These are phyloP conservation scores for Acleris literana DNA, from an alignment of 2,888 invertebrate genomes.

Conservation along the genomic window DNA sequence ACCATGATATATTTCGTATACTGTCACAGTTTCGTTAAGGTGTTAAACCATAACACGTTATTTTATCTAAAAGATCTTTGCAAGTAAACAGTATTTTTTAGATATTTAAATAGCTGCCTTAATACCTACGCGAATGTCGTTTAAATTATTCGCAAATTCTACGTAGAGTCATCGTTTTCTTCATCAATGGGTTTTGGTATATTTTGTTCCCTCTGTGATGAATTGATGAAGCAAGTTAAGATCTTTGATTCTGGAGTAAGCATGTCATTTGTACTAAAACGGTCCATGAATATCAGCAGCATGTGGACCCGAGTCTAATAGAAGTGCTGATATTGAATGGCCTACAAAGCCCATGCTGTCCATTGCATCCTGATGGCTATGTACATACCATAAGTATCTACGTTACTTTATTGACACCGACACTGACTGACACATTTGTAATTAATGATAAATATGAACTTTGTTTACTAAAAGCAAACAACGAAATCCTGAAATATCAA, in stretches of 20 bases:
- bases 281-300: slow-evolving; percentile 20
- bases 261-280: slow-evolving; percentile 12
- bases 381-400: slow-evolving; percentile 6
- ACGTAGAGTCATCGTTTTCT: neutral
- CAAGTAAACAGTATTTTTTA: no score
- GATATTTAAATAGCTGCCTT: no score
- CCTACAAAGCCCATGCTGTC: slow-evolving; percentile 23
- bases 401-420: neutral
- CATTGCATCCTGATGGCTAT: slow-evolving; percentile 24
- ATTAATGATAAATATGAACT: neutral
- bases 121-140: neutral
- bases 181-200: neutral
- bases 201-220: no score
- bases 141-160: neutral
- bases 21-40: no score
- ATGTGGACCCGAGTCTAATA: slow-evolving; percentile 25
- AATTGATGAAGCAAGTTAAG: neutral
- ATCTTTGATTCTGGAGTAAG: neutral
- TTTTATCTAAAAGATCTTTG: no score
- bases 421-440: neutral
- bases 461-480: neutral
- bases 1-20: no score
- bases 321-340: slow-evolving; percentile 28
- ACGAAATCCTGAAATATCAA: neutral
- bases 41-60: no score